Percentiles rank a stretch among this genome's conserved stretches.
Conservation (phyloP, 1,140 invertebrate genomes). For the Theocolax elegans region DNA sequence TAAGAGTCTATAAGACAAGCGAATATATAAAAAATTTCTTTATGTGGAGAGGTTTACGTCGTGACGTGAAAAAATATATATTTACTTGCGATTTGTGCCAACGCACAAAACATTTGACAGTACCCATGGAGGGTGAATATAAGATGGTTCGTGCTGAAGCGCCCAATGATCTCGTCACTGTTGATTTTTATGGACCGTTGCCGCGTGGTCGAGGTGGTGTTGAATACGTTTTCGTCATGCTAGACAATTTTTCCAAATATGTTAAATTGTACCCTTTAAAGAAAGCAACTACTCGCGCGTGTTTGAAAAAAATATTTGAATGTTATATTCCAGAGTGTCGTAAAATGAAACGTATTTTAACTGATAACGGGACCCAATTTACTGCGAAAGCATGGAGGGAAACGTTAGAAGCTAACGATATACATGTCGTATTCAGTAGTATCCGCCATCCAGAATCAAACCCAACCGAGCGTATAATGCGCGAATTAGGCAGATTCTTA, state of each 20-base stretch:
- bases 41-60: too few relatives aligned
- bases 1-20: background rate
- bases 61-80: too few relatives aligned
- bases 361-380: slow-evolving; percentile 18
- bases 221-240: slow-evolving; percentile 50
- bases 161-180: slow-evolving; percentile 46
- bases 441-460: slow-evolving; percentile 24
- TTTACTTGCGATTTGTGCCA: too few relatives aligned
- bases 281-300: slow-evolving; percentile 37
- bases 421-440: background rate
- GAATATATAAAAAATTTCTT: too few relatives aligned
- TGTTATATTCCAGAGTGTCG: background rate
- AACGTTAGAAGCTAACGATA: background rate
- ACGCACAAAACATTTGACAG: background rate
- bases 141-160: background rate
- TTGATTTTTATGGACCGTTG: slow-evolving; percentile 50
- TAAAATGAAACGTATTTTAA: background rate
- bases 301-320: background rate
- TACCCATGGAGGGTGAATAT: background rate
- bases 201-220: slow-evolving; percentile 39
- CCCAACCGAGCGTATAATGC: slow-evolving; percentile 10
- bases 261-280: slow-evolving; percentile 49
- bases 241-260: slow-evolving; percentile 52
- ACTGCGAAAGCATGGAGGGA: background rate
- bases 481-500: slow-evolving; percentile 22